Evolutionary conservation across 2,113 vertebrate species (phyloP), one percentile per base, ranked within the genome.

Genomic region (Laterallus jamaicensis): DNA sequence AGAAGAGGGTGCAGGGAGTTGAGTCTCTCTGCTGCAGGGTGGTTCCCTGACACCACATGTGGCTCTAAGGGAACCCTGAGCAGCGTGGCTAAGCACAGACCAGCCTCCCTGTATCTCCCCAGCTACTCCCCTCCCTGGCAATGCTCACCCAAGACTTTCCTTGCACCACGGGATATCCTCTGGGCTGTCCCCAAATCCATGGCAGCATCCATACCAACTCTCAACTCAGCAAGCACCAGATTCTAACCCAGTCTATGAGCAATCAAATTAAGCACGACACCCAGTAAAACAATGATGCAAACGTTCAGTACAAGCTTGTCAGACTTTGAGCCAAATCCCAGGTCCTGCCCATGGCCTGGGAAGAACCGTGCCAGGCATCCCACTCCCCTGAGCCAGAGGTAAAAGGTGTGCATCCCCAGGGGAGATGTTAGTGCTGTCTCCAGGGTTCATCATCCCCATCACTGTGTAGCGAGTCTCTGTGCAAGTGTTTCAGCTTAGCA

Each of bases 391-490:
- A 39, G 81, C 22, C 29, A 10, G 28, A 75, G 42, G 54, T 2
- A 24, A 82, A n/a, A 80, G 70, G 6, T 2, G 1, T 16, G 12
- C 20, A 37, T 18, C 50, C 49, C 50, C 73, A 75, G 14, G 60
- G 62, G 58, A 67, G 44, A 21, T 73, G 8, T n/a, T 24, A 9
- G 39, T 84, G 91, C 80, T 56, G 60, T 69, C 77, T 59, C 28
- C 31, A 9, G 79, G 26, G 49, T 29, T 69, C 31, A 4, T 15
- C 37, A 55, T 47, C 39, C 50, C 55, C 29, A 3, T 26, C 0
- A 0, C 52, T 32, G 81, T 32, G 8, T 3, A n/a, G 44, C 5
- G 44, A 58, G 54, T 35, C 37, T 44, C 42, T 2, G 1, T 0
- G 32, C n/a, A 31, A 4, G n/a, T 16, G 11, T 47, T 68, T 32